Base-by-base conservation (phyloP, 2,888 invertebrate genomes). In the Lysandra bellargus region DNA sequence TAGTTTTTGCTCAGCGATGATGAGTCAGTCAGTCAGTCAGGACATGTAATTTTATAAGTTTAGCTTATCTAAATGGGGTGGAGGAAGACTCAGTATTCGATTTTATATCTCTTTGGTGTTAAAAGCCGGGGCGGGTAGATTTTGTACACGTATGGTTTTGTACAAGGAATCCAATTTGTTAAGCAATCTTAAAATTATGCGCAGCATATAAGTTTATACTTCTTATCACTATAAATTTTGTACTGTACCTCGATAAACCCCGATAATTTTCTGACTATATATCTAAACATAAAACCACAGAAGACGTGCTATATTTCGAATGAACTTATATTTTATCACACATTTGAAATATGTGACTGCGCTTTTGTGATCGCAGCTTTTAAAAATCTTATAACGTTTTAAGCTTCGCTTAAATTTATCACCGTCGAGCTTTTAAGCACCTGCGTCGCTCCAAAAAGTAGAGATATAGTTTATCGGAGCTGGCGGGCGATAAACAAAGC, bases 401-500 rank as follows among this genome's bases (percentile, higher is more conserved):
- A 53, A 57, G 57, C 30, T 49, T 30, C 49, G 53, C 57, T 76
- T 76, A 76, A 72, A 61, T 74, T 79, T 80, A 76, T 78, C 30
- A 75, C 37, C 12, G 6, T 61, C 53, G 53, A 78, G 33, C 49
- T 61, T 74, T 73, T 44, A 73, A 74, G 57, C 73, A 79, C 73
- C 74, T 74, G 79, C 37, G 40, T 72, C 78, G 64, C 74, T 84
- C 84, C 85, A 86, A 85, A 81, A 82, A 81, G 87, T 84, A 83
- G 82, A 81, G 82, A 84, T 84, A 88, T 87, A 85, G 85, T 85
- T 87, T 85, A 87, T 86, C 88, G 88, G 87, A 84, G 85, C 79
- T 82, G 81, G 83, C 17, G 74, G 14, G 83, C 84, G 83, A 88
- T 90, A 91, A 91, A 90, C 87, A 89, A 88, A 84, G 84, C 88